Evolutionary conservation across 2,113 vertebrate genomes (phyloP), one percentile per base, ranked within the genome.

Genomic region (Rhinolophus sinicus): DNA sequence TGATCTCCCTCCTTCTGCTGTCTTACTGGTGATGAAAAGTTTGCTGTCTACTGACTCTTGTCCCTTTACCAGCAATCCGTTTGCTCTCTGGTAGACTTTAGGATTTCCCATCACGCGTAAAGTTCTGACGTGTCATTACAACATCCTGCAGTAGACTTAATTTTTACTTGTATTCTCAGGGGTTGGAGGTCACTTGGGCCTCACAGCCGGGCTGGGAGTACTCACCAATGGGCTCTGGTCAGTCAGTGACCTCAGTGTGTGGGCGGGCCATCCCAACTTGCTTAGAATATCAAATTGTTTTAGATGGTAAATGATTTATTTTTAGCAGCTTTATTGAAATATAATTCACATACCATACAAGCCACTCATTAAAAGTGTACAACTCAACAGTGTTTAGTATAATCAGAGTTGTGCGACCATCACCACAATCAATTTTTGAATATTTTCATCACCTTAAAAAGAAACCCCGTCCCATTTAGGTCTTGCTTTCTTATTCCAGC

Each of bases 381-480:
- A 6, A 1, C 28, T 16, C 54, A 38, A 0, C 1, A 22, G 54
- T 9, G n/a, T 56, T 58, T 3, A 0, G 33, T 38, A 15, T 35
- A 38, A 22, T 56, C 33, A 26, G 30, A 33, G 16, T 33, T 33
- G 40, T 12, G 16, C 4, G 11, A 10, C 73, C 47, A 52, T 28
- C 10, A 40, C 11, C 69, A 40, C 69, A 26, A 40, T 72, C 35
- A 24, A 22, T 40, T 24, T 40, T 12, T 40, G 69, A 26, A 72
- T 8, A 72, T 60, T 38, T 58, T 35, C n/a, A 16, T 60, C 54
- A 58, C 44, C 4, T n/a, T 18, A 2, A 12, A 15, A 52, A 33
- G 75, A 33, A n/a, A 77, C 28, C 16, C 30, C 16, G 30, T 21
- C 8, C 14, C 28, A 18, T 52, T 52, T 21, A 58, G 77, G 13